Evolutionary conservation across 2,113 vertebrate genomes (phyloP), one percentile per base, ranked within the genome.

Genomic region (Nesoenas mayeri): DNA sequence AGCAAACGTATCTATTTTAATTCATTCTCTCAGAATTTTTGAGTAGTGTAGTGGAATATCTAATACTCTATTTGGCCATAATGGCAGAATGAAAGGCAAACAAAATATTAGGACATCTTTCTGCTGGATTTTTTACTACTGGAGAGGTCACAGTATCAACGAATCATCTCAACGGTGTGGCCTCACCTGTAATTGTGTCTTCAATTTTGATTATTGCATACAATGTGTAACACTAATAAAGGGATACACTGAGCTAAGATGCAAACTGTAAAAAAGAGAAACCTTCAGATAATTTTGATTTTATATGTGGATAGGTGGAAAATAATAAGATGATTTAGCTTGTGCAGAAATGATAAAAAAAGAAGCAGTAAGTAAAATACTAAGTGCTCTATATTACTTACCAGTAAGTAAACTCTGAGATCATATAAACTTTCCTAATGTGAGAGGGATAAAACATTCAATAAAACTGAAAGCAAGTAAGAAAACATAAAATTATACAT

Each of bases 1-100:
- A 90, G 40, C 62, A 81, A 91, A 95, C 48, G 44, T 53, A 85
- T 54, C 53, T 54, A 19, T 87, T 95, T 94, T 73, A 91, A 94
- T 91, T 34, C 56, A 32, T 85, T 77, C 24, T 67, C 34, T 70
- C 20, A 25, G 42, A 14, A 38, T 44, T 86, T 86, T 61, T 64
- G 34, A 64, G 58, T 42, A 29, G 16, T 36, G 13, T 28, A 71
- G 51, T 74, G n/a, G 64, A 77, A 86, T 74, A 36, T 74, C 6
- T 86, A 86, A 71, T 38, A 24, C 13, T 38, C 4, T 53, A 21
- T 24, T 28, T 86, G 53, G 32, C 57, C n/a, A 12, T 85, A 94
- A 90, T 5, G 26, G 24, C 34, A 64, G 64, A 64, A 61, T 36
- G 50, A 92, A 96, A 91, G 51, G 66, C 42, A 87, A 94, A 80